Evolutionary conservation across 2,113 vertebrate species (phyloP).

Genomic region (Dicerorhinus sumatrensis): DNA sequence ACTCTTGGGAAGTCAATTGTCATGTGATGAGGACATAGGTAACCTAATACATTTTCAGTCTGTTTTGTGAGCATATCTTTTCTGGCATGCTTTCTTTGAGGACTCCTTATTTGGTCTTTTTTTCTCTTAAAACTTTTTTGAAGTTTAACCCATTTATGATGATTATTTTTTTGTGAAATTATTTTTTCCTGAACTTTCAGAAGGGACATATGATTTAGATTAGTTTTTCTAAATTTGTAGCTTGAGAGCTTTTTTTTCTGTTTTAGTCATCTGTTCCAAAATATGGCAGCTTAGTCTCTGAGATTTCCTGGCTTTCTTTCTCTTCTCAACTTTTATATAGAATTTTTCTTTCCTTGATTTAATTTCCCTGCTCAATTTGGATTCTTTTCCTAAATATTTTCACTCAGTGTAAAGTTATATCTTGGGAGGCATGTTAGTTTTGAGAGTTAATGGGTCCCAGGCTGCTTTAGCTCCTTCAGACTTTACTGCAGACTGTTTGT

Average conservation of each 20-base stretch:
- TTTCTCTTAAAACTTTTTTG: background rate
- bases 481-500: background rate
- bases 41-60: background rate
- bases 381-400: background rate
- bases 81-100: background rate
- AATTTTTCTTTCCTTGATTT: background rate
- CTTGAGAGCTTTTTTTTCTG: background rate
- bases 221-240: background rate
- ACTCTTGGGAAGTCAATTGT: background rate
- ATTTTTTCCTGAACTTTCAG: background rate
- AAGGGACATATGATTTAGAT: background rate
- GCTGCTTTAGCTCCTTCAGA: background rate
- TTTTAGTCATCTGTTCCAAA: background rate
- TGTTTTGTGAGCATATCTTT: background rate
- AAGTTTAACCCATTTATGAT: background rate
- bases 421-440: constrained; percentile 3
- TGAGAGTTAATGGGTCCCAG: background rate
- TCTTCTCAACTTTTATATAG: background rate
- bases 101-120: background rate
- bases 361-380: background rate
- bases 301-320: background rate
- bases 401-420: background rate
- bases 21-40: background rate
- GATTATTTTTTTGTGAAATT: background rate
- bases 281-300: background rate